A percentile compares a stretch with the other conserved stretches of the same genome.
These are phyloP conservation scores for Amphilophus citrinellus DNA, from an alignment of 2,113 vertebrate genomes.

Conservation along the genomic window DNA sequence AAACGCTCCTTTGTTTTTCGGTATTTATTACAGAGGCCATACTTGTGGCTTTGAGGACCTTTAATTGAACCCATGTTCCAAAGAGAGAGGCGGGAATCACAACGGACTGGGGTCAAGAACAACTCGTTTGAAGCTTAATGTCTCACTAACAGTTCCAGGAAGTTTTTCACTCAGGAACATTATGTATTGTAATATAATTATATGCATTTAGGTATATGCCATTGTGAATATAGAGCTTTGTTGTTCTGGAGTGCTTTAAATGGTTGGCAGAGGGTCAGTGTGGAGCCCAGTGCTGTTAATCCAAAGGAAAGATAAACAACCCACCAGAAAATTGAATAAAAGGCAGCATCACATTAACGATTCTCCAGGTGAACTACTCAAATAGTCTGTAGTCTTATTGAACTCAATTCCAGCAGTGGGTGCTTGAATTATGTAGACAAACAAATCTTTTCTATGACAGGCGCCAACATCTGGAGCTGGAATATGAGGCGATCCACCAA, in stretches of 20 bases:
- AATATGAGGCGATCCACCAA: too few relatives aligned
- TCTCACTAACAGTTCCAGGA: neutral
- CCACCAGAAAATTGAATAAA: fast-evolving
- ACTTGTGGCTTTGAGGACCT: neutral
- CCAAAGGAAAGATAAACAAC: neutral
- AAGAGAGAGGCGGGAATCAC: neutral
- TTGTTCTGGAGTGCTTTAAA: neutral
- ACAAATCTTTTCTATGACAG: too few relatives aligned
- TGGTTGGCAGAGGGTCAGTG: neutral
- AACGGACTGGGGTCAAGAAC: neutral
- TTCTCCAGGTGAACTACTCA: too few relatives aligned
- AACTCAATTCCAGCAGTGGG: too few relatives aligned
- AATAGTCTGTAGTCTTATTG: too few relatives aligned
- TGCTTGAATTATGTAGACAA: too few relatives aligned
- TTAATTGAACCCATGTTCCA: neutral
- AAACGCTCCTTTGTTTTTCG: neutral
- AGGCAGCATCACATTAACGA: neutral
- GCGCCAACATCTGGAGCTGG: too few relatives aligned
- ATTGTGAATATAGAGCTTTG: neutral
- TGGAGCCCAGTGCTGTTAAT: neutral
- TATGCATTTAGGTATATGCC: neutral
- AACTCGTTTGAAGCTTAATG: neutral
- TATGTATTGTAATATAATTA: neutral
- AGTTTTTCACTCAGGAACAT: neutral
- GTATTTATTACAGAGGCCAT: neutral